Conservation (phyloP, 2,113 vertebrate genomes). For the Entosphenus tridentatus region DNA sequence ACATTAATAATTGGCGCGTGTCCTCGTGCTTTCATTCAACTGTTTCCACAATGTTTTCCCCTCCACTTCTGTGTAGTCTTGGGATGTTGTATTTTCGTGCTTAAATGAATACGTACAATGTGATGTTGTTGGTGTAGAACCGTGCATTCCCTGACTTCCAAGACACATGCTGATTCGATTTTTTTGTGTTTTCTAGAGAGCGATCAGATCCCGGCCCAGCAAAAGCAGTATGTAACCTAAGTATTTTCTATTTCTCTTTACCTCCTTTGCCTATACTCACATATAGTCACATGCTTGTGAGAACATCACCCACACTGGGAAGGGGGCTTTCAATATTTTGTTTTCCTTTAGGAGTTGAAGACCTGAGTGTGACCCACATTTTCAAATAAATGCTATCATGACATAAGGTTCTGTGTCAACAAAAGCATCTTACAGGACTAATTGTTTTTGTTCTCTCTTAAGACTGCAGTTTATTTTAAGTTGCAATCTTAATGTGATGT, state of each 20-base stretch:
- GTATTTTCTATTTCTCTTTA: slow-evolving; percentile 4
- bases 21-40: no score
- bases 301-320: neutral
- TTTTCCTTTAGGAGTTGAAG: neutral
- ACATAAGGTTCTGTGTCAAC: no score
- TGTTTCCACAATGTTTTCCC: no score
- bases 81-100: no score
- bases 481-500: no score
- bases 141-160: neutral
- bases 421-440: no score
- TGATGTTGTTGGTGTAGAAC: no score
- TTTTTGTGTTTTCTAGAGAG: slow-evolving; percentile 1
- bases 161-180: neutral
- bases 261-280: neutral
- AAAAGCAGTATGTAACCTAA: slow-evolving; percentile 1
- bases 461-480: no score
- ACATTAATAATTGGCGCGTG: no score
- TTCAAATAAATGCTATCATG: neutral
- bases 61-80: no score
- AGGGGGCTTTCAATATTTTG: neutral
- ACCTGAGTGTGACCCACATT: neutral
- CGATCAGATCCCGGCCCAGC: slow-evolving; percentile 1
- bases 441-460: no score
- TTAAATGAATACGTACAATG: no score
- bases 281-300: neutral